A percentile compares a stretch with the other conserved stretches of the same genome.
Evolutionary conservation across 2,888 invertebrate genomes (phyloP).

Genomic region (Megamerina dolium): DNA sequence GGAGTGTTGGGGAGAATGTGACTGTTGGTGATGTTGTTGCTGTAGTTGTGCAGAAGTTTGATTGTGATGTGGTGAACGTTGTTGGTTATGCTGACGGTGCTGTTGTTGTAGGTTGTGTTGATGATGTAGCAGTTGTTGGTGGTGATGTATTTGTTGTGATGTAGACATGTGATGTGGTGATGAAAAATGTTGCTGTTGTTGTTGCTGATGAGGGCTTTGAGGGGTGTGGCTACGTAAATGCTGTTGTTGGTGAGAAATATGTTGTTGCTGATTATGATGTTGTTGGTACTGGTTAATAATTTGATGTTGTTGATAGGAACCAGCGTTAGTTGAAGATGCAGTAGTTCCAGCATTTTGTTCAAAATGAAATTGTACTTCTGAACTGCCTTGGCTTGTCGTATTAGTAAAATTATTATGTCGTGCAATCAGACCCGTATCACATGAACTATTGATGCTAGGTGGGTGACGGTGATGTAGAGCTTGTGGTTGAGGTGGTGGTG

Average conservation of each 20-base stretch:
- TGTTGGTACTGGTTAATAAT: conserved; percentile 42
- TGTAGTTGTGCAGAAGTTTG: conserved; percentile 33
- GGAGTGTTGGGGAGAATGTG: conserved; percentile 35
- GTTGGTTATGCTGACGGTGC: conserved; percentile 37
- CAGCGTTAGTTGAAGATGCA: conserved; percentile 22
- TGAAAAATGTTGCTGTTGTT: conserved; percentile 32
- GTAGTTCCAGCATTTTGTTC: conserved; percentile 30
- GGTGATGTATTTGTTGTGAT: conserved; percentile 33
- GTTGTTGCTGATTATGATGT: conserved; percentile 33
- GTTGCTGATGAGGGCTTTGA: conserved; percentile 36
- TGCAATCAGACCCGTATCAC: conserved; percentile 38
- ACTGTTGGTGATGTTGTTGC: conserved; percentile 37
- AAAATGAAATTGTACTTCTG: conserved; percentile 43
- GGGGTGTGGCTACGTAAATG: conserved; percentile 34
- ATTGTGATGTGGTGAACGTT: conserved; percentile 43
- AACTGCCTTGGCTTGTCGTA: conserved; percentile 14
- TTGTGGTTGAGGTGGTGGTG: conserved; percentile 26
- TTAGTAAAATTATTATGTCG: conserved; percentile 41
- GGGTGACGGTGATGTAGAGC: conserved; percentile 39
- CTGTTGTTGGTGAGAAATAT: conserved; percentile 31
- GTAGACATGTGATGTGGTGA: conserved; percentile 39
- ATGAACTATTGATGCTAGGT: conserved; percentile 24
- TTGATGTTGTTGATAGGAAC: conserved; percentile 43
- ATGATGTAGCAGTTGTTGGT: conserved; percentile 31
- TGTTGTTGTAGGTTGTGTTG: conserved; percentile 32